Evolutionary conservation across 2,113 vertebrate genomes (phyloP), one percentile per base, ranked within the genome.

Genomic region (Pseudonaja textilis): DNA sequence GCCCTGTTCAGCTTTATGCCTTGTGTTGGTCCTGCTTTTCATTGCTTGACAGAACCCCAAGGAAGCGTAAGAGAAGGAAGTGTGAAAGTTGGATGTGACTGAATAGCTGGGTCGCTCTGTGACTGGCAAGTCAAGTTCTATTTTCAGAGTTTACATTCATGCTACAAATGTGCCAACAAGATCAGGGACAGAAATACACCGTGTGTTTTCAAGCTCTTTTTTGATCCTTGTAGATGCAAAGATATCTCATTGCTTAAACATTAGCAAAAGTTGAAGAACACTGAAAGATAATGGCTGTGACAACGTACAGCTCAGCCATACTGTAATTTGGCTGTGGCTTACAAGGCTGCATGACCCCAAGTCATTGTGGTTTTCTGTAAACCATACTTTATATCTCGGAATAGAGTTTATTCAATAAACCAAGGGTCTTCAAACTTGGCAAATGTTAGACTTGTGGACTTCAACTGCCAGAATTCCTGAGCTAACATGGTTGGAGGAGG

Each of bases 81-180:
- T 25, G 74, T 45, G 91, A 96, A 92, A 92, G 55, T 93, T 91
- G 39, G 3, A 93, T 93, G 54, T 93, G 29, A 39, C 55, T 26
- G 23, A 47, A 64, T 94, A 94, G 95, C 56, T 3, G 59, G 18
- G 34, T 92, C 88, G n/a, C n/a, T 85, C 56, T 54, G 6, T 26
- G 89, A 26, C 55, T 86, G 55, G 89, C 9, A 4, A 93, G 22
- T 90, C 93, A 89, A 81, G 90, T 92, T 94, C 50, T 87, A 91
- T 74, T 56, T 47, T 93, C 54, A 93, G 94, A 87, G 92, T 91
- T 85, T 85, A 89, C 92, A 94, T 93, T 56, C 52, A 81, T 92
- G 8, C 20, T 50, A 54, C 20, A 54, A 52, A 47, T 45, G 16
- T 52, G n/a, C 29, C 59, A 29, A 50, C 12, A 47, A 56, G 39